These are phyloP conservation scores for Pipistrellus kuhlii DNA, from an alignment of 2,797 vertebrate species.

Conservation along the genomic window DNA sequence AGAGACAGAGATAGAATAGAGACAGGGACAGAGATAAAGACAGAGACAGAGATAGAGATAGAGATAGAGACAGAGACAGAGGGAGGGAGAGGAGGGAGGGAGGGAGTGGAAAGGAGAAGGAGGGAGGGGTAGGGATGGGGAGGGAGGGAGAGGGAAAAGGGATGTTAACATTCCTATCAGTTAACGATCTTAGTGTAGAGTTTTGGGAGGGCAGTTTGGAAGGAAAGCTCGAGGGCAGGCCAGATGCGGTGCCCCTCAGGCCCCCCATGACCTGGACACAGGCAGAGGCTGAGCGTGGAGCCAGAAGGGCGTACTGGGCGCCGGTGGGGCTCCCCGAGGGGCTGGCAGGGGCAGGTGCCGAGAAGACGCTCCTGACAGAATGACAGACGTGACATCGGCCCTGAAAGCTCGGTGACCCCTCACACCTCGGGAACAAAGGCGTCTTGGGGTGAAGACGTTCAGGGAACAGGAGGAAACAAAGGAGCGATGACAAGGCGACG, in stretches of 20 bases:
- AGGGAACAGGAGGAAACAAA: slow-evolving; percentile 69
- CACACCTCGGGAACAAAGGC: slow-evolving; percentile 68
- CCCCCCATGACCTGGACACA: background rate
- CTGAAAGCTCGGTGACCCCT: slow-evolving; percentile 74
- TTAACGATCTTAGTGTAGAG: background rate
- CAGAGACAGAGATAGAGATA: too few species aligned
- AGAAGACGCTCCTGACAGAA: slow-evolving; percentile 52
- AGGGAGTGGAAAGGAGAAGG: background rate
- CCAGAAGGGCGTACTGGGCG: background rate
- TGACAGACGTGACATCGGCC: slow-evolving; percentile 53
- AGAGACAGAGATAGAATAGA: too few species aligned
- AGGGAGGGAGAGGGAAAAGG: background rate
- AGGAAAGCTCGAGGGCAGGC: background rate
- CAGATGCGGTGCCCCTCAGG: background rate
- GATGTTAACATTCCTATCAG: background rate
- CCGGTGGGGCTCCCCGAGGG: background rate
- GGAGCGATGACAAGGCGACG: slow-evolving; percentile 79
- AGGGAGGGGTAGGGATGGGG: too few species aligned
- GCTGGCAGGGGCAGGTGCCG: background rate
- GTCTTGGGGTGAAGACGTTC: slow-evolving; percentile 68
- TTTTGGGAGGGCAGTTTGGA: background rate
- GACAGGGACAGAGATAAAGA: too few species aligned
- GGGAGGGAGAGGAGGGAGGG: background rate
- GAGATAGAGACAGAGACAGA: too few species aligned
- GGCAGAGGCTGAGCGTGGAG: background rate